phyloP scores from a whole-genome alignment of 2,888 invertebrate genomes.

The Eristalinus sepulchralis region DNA sequence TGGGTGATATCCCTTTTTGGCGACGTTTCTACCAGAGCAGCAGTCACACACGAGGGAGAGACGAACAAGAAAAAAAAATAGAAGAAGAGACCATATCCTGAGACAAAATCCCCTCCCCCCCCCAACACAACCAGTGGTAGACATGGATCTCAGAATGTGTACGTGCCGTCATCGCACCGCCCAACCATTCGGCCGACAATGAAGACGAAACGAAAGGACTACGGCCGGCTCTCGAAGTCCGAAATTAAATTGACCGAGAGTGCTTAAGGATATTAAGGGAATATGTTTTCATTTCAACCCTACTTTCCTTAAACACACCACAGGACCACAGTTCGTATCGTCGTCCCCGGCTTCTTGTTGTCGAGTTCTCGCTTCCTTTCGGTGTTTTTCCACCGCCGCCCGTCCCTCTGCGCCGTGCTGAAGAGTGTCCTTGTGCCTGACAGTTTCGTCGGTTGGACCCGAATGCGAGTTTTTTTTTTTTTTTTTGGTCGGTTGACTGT shows the following conservation, averaged over 20 bases:
- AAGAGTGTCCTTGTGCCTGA: not conserved
- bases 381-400: not conserved
- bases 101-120: constrained; percentile 53
- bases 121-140: constrained; percentile 23
- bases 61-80: not conserved
- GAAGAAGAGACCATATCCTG: constrained; percentile 2
- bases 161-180: constrained; percentile 53
- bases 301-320: constrained; percentile 62
- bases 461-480: not conserved
- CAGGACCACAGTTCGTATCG: not conserved
- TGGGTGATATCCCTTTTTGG: constrained; percentile 44
- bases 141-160: constrained; percentile 42
- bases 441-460: not conserved
- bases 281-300: constrained; percentile 70
- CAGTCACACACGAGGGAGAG: not conserved
- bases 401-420: not conserved
- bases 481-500: not conserved
- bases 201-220: not conserved
- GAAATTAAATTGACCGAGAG: constrained; percentile 71
- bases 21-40: not conserved
- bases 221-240: constrained; percentile 43
- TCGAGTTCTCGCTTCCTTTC: not conserved
- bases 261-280: constrained; percentile 71
- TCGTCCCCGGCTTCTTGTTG: not conserved
- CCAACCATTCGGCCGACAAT: not conserved